Base-by-base conservation (phyloP, 2,797 vertebrate genomes). In the Onychomys torridus region DNA sequence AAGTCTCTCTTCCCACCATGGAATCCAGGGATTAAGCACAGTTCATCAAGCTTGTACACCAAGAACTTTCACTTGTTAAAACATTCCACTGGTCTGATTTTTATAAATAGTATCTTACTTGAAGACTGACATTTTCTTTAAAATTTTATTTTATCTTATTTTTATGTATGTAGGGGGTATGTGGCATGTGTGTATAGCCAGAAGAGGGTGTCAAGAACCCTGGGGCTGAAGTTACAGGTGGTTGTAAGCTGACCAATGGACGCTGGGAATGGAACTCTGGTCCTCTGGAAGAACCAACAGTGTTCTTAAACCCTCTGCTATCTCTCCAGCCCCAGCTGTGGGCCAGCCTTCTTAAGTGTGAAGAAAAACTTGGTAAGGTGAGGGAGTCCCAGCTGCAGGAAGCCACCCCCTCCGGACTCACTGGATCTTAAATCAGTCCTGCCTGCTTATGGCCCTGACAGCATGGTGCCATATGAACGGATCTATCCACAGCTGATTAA, bases 401-500 rank as follows among this genome's bases (percentile, higher is more conserved):
- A 14, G 16, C 34, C 29, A 12, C 6, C 2, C 4, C 5, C 43
- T 76, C 37, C 17, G 10, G 0, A 2, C 2, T 69, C 1, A 5
- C 19, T 19, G 37, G 40, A 37, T 40, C 67, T 37, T 27, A n/a
- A 21, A 2, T 16, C 34, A 29, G 52, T 4, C 1, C 16, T 13
- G 93, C 76, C 13, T 43, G 0, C 34, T 61, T 69, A 6, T 11
- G 34, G 65, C 46, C 52, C 87, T n/a, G 32, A 75, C 32, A n/a
- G 3, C 34, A 12, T 0, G 1, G 7, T 6, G 4, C 57, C 21
- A 2, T 76, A 89, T 61, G 9, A 17, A 52, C 8, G 14, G 25
- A 57, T 83, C 49, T 55, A 12, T 21, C 88, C 78, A 46, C 40
- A 0, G 90, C 92, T 94, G 95, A 96, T 86, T 75, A 87, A 93